These are phyloP conservation scores for Fregetta grallaria DNA, from an alignment of 2,113 vertebrate species.

Conservation along the genomic window DNA sequence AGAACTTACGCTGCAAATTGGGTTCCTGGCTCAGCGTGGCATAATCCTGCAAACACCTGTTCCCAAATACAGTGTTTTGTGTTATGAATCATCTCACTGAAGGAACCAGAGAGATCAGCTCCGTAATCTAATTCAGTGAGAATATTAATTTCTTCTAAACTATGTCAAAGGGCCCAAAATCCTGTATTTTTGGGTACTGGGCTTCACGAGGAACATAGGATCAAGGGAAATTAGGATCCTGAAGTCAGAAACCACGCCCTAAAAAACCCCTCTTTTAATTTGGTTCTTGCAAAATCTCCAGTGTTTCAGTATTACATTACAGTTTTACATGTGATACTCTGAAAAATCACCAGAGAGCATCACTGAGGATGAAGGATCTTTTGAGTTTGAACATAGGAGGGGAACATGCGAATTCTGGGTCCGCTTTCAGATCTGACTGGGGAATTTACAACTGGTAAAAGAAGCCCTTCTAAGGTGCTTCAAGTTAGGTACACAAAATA, in stretches of 20 bases:
- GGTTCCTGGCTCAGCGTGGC: neutral
- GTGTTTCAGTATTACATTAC: neutral
- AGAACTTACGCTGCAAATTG: neutral
- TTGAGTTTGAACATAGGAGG: neutral
- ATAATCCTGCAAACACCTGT: neutral
- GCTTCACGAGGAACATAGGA: neutral
- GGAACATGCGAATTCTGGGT: neutral
- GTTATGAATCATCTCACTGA: neutral
- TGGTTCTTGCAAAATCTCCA: neutral
- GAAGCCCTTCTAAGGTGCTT: neutral
- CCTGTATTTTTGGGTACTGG: neutral
- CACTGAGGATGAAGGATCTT: neutral
- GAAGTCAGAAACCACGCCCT: neutral
- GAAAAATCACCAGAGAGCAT: neutral
- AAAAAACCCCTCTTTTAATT: neutral
- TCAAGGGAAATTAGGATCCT: neutral
- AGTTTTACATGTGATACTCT: neutral
- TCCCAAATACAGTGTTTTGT: fast-evolving
- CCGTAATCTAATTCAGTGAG: neutral
- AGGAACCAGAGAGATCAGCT: neutral
- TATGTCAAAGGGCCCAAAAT: neutral
- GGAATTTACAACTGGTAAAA: neutral
- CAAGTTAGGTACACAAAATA: neutral
- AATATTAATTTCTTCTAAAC: neutral
- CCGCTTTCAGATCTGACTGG: neutral